Percentiles rank a stretch among this genome's conserved stretches.
Evolutionary conservation across 2,113 vertebrate species (phyloP).

Genomic region (Eurypyga helias): DNA sequence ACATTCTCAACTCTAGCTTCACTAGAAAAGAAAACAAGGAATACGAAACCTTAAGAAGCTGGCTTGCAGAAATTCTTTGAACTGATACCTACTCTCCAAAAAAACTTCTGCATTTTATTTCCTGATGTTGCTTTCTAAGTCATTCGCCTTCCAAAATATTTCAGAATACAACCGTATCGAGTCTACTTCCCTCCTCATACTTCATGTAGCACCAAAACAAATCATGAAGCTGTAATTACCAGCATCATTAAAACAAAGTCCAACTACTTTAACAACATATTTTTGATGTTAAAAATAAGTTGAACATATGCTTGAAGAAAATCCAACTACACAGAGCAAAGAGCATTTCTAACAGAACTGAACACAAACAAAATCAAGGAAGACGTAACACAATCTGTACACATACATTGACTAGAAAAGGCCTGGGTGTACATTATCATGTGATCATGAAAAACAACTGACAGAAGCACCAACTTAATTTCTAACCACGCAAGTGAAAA

Average conservation of each 20-base stretch:
- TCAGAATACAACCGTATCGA: not conserved
- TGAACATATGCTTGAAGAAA: not conserved
- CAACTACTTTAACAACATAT: not conserved
- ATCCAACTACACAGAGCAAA: not conserved
- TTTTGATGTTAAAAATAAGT: not conserved
- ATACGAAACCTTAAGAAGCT: not conserved
- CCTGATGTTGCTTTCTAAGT: not conserved
- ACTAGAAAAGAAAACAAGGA: not conserved
- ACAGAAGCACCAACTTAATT: not conserved
- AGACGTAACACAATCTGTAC: not conserved
- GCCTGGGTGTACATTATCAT: not conserved
- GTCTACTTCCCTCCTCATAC: not conserved
- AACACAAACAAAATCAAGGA: not conserved
- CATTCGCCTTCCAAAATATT: not conserved
- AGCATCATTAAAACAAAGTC: not conserved
- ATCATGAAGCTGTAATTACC: not conserved
- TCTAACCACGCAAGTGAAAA: not conserved
- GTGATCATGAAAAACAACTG: not conserved
- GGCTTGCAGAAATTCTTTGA: not conserved
- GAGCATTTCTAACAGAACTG: not conserved
- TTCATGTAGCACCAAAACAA: not conserved
- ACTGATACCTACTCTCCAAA: not conserved
- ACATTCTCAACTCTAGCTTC: not conserved
- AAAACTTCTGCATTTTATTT: not conserved
- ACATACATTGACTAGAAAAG: not conserved